Evolutionary conservation across 1,140 invertebrate genomes (phyloP).

Genomic region (Drosophila prosaltans): DNA sequence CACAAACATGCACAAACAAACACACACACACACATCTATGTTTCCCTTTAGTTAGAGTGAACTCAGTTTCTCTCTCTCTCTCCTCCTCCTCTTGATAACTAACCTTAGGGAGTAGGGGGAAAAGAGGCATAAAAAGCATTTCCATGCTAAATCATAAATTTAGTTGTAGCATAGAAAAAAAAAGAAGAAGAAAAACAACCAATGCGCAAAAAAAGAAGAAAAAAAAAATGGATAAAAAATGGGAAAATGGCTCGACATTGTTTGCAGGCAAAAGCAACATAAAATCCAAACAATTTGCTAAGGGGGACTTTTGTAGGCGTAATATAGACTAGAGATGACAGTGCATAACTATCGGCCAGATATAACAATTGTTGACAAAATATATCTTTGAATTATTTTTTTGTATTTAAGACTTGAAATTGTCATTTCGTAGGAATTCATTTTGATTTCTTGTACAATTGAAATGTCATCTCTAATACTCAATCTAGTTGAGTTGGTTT

Average conservation of each 20-base stretch:
- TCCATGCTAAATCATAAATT: constrained; percentile 79
- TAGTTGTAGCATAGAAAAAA: constrained; percentile 55
- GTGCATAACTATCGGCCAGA: no score
- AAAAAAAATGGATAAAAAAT: constrained; percentile 16
- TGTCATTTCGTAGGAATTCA: no score
- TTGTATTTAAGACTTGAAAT: no score
- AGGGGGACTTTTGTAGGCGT: constrained; percentile 34
- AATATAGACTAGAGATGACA: constrained; percentile 35
- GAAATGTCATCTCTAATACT: constrained; percentile 11
- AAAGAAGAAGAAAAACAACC: constrained; percentile 5
- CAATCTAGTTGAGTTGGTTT: constrained; percentile 7
- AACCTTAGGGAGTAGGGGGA: background rate
- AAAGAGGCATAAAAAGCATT: constrained; percentile 65
- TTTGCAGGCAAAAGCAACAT: constrained; percentile 74
- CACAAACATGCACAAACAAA: constrained; percentile 21
- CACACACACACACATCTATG: background rate
- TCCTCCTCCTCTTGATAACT: no score
- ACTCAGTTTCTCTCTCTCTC: background rate
- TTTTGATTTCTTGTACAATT: background rate
- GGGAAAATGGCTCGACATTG: constrained; percentile 50
- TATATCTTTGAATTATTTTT: no score
- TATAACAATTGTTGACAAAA: no score
- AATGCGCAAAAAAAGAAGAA: background rate
- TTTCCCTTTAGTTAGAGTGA: background rate
- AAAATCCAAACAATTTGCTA: constrained; percentile 79